These are phyloP conservation scores for Stomorhina lunata DNA, from an alignment of 2,888 invertebrate species.

Conservation along the genomic window DNA sequence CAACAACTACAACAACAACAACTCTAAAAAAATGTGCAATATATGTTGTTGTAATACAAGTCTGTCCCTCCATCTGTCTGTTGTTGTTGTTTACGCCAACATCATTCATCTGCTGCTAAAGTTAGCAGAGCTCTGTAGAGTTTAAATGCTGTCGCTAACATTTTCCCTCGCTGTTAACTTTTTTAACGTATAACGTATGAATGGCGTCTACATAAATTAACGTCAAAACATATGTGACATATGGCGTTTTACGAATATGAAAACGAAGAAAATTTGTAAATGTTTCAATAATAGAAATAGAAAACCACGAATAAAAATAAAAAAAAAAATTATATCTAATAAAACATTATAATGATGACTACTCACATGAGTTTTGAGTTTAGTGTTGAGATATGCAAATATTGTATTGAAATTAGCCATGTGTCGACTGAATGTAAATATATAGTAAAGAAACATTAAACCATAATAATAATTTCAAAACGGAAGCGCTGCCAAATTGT, in stretches of 20 bases:
- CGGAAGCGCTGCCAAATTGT: constrained; percentile 51
- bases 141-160: background rate
- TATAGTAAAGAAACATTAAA: constrained; percentile 5
- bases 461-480: constrained; percentile 27
- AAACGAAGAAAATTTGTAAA: too few species aligned
- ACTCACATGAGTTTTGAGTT: background rate
- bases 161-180: constrained; percentile 10
- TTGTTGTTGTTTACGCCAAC: constrained; percentile 15
- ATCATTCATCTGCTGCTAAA: constrained; percentile 14
- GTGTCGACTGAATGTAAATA: background rate
- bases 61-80: too few species aligned
- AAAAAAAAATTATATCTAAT: background rate
- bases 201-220: constrained; percentile 66
- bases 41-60: too few species aligned
- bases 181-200: too few species aligned
- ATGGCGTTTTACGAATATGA: constrained; percentile 50
- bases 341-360: constrained; percentile 11
- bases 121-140: too few species aligned
- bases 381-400: constrained; percentile 39
- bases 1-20: background rate
- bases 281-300: constrained; percentile 12
- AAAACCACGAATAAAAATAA: background rate
- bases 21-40: too few species aligned
- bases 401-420: constrained; percentile 20
- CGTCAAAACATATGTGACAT: constrained; percentile 64